Conservation (phyloP, 92 coral and sea anemone genomes). For the Bergia sp. region DNA sequence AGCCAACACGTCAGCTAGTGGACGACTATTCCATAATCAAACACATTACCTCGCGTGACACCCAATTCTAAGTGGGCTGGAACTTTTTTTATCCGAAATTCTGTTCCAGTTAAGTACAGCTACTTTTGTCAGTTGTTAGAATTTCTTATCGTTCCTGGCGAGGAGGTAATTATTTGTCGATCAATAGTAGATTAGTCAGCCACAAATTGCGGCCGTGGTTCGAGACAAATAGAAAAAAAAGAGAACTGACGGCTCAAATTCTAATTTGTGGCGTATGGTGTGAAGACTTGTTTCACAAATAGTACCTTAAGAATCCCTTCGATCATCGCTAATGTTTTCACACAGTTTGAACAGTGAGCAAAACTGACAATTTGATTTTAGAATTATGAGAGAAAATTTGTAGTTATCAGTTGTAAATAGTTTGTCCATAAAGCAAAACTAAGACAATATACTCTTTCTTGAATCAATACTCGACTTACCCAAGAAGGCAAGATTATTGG, state of each 20-base stretch:
- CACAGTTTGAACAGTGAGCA: neutral
- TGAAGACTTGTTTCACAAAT: neutral
- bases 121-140: no score
- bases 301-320: neutral
- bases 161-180: neutral
- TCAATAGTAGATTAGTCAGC: neutral
- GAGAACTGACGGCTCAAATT: neutral
- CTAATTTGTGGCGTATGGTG: neutral
- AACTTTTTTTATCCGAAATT: neutral
- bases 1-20: no score
- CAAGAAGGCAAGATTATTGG: no score
- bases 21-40: no score
- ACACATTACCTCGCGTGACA: no score
- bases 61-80: no score
- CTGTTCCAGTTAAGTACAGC: no score
- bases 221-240: no score
- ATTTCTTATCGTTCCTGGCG: no score
- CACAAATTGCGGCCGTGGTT: neutral
- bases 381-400: neutral
- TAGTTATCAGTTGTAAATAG: constrained; percentile 30
- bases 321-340: neutral
- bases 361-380: neutral
- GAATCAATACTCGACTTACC: neutral
- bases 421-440: neutral
- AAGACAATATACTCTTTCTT: neutral